phyloP scores from a whole-genome alignment of 1,140 invertebrate species.

The Danaus melanippus region DNA sequence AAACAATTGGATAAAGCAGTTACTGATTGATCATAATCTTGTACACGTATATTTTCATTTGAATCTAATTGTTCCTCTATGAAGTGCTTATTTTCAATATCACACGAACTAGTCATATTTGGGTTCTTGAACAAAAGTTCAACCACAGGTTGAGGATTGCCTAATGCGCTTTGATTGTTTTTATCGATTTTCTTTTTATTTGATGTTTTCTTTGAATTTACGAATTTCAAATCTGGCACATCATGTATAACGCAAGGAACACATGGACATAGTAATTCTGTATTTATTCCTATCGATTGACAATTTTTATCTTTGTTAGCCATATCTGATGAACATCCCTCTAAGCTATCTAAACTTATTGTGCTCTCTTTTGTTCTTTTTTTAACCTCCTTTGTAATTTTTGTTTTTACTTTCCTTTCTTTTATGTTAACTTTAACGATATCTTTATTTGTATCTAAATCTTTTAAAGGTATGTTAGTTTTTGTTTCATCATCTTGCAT shows the following conservation, averaged over 20 bases:
- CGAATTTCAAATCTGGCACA: conserved; percentile 16
- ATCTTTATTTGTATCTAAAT: too few species aligned
- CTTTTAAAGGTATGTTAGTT: too few species aligned
- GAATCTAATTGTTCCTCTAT: conserved; percentile 16
- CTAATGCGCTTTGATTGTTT: conserved; percentile 13
- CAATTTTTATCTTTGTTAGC: conserved; percentile 27
- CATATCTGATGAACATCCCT: conserved; percentile 26
- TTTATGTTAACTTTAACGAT: conserved; percentile 5
- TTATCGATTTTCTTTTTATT: conserved; percentile 27
- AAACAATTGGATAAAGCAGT: background rate
- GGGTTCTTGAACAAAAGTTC: conserved; percentile 55
- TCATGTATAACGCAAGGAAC: conserved; percentile 57
- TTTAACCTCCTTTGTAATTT: conserved; percentile 15
- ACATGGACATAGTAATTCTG: conserved; percentile 50
- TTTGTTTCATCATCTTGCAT: too few species aligned
- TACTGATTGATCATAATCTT: conserved; percentile 6
- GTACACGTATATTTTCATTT: conserved; percentile 3
- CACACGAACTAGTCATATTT: conserved; percentile 36
- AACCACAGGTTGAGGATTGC: conserved; percentile 26
- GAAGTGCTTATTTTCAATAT: conserved; percentile 27
- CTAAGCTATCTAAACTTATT: conserved; percentile 60
- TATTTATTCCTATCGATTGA: conserved; percentile 52
- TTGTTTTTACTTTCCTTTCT: conserved; percentile 20
- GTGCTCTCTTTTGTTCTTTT: conserved; percentile 44
- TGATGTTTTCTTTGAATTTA: conserved; percentile 19